Evolutionary conservation across 2,888 invertebrate genomes (phyloP).

Genomic region (Neoitamus cyanurus): DNA sequence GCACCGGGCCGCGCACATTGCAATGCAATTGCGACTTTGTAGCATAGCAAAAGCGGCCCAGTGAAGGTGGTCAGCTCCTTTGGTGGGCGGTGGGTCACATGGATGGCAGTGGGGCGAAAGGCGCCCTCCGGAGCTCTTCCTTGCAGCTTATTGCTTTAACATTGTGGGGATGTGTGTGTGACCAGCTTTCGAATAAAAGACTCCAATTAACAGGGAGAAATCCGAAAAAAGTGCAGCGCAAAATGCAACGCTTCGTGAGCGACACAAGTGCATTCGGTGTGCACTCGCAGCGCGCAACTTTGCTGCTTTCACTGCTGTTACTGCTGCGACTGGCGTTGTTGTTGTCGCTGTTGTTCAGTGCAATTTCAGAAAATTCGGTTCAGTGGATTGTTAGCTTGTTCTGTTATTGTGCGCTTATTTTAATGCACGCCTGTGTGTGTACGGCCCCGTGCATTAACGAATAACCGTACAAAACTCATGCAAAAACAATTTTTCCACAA

Average conservation of each 20-base stretch:
- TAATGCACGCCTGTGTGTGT: conserved; percentile 8
- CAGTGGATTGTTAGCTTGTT: conserved; percentile 44
- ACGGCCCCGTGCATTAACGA: conserved; percentile 13
- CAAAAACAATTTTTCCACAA: conserved; percentile 24
- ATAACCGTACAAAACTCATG: conserved; percentile 2
- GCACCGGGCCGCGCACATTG: not conserved
- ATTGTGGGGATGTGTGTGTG: conserved; percentile 14
- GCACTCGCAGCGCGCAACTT: conserved; percentile 27
- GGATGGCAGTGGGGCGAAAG: not conserved
- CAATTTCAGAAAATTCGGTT: conserved; percentile 36
- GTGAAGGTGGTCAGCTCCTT: conserved; percentile 4
- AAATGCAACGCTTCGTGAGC: conserved; percentile 45
- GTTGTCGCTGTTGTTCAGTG: conserved; percentile 25
- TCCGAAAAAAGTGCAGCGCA: conserved; percentile 37
- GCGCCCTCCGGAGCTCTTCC: not conserved
- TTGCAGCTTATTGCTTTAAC: conserved; percentile 28
- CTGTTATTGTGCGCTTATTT: conserved; percentile 22
- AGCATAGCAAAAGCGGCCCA: conserved; percentile 15
- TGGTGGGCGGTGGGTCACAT: not conserved
- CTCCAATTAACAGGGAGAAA: conserved; percentile 43
- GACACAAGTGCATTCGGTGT: conserved; percentile 47
- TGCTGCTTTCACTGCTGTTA: not conserved
- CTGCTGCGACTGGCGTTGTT: not conserved
- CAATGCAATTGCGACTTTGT: conserved; percentile 23
- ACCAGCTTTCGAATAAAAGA: conserved; percentile 36